Evolutionary conservation across 2,113 vertebrate species (phyloP).

Genomic region (Ellobius talpinus): DNA sequence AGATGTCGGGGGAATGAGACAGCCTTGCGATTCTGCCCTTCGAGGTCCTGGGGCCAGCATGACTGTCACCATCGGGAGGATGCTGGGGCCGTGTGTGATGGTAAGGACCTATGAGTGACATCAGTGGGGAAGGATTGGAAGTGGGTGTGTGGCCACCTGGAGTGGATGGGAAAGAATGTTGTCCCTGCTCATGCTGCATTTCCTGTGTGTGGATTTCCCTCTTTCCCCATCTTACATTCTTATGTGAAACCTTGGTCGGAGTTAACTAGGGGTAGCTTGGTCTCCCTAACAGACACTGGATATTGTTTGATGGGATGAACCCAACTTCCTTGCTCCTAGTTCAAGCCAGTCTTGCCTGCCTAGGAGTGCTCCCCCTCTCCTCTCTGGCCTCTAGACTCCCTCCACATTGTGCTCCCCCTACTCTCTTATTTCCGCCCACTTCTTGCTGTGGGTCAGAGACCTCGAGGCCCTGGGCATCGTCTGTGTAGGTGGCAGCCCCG

Average conservation of each 20-base stretch:
- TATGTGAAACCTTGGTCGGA: rapidly evolving
- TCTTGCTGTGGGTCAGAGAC: too few species aligned
- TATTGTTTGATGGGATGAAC: neutral
- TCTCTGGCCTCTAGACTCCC: too few species aligned
- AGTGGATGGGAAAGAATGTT: rapidly evolving
- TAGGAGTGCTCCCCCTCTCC: too few species aligned
- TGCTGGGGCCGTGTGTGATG: constrained; percentile 82
- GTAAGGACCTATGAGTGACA: constrained; percentile 40
- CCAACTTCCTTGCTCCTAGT: too few species aligned
- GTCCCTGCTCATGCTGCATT: rapidly evolving
- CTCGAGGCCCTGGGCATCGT: neutral
- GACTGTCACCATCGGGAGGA: constrained; percentile 86
- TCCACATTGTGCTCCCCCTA: neutral
- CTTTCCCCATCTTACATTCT: neutral
- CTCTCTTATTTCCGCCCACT: neutral
- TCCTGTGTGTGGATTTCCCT: too few species aligned
- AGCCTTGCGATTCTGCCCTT: constrained; percentile 72
- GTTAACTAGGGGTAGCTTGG: neutral
- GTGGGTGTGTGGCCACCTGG: too few species aligned
- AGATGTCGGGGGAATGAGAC: constrained; percentile 83
- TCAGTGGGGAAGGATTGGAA: rapidly evolving
- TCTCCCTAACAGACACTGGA: neutral
- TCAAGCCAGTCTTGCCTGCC: neutral
- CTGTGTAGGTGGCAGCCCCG: neutral
- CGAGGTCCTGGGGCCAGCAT: constrained; percentile 79